A percentile compares a stretch with the other conserved stretches of the same genome.
These are phyloP conservation scores for Cheilosia vernalis DNA, from an alignment of 2,888 invertebrate species.

Conservation along the genomic window DNA sequence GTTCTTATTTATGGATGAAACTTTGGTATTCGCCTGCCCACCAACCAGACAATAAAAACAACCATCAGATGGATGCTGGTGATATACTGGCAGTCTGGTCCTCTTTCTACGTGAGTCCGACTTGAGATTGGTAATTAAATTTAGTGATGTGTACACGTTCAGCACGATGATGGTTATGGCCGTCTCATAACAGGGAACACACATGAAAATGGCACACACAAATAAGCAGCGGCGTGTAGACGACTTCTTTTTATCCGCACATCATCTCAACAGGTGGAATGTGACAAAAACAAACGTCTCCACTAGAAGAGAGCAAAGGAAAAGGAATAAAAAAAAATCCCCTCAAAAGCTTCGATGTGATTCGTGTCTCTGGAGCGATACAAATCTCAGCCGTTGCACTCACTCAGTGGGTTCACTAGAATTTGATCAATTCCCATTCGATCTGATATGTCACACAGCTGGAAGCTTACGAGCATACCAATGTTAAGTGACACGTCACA, in stretches of 20 bases:
- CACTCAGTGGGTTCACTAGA: constrained; percentile 60
- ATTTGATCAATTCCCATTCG: constrained; percentile 73
- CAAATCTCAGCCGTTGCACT: constrained; percentile 55
- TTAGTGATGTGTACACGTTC: constrained; percentile 71
- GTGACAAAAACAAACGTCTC: constrained; percentile 6
- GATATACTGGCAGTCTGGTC: constrained; percentile 47
- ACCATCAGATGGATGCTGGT: constrained; percentile 60
- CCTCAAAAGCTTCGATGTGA: constrained; percentile 36
- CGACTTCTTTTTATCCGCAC: constrained; percentile 42
- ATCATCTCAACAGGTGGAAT: constrained; percentile 69
- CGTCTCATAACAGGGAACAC: constrained; percentile 49
- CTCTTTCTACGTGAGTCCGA: constrained; percentile 59
- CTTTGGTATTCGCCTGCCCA: constrained; percentile 38
- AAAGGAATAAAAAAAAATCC: constrained; percentile 19
- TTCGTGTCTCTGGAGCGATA: constrained; percentile 34
- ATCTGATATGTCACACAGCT: constrained; percentile 74
- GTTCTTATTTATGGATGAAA: constrained; percentile 66
- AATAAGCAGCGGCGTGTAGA: constrained; percentile 25
- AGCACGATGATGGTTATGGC: constrained; percentile 60
- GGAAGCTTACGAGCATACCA: constrained; percentile 74
- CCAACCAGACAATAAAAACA: constrained; percentile 32
- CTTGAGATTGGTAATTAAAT: constrained; percentile 68
- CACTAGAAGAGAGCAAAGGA: too few relatives aligned
- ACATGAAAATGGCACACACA: constrained; percentile 23
- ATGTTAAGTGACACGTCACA: constrained; percentile 73